Conservation (phyloP, 2,797 vertebrate species). For the Sebastes kiyomatsui region DNA sequence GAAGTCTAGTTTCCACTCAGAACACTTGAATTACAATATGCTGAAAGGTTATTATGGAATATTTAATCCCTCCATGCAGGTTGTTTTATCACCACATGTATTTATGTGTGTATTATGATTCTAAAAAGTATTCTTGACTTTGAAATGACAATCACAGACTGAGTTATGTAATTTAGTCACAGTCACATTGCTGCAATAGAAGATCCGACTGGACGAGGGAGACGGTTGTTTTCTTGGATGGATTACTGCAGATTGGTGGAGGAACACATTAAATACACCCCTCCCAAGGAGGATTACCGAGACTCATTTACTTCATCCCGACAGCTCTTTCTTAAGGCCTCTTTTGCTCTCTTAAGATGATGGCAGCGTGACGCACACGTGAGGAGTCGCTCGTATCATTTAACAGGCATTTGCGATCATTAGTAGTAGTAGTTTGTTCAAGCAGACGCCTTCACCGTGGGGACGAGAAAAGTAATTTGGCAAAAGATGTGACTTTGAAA, state of each 20-base stretch:
- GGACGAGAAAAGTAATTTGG: background rate
- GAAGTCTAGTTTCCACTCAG: too few relatives aligned
- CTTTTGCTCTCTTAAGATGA: constrained; percentile 39
- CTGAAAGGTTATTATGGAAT: too few relatives aligned
- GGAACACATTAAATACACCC: constrained; percentile 59
- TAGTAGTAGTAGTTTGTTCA: background rate
- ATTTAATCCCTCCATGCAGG: background rate
- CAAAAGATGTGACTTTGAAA: constrained; percentile 17
- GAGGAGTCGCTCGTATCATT: constrained; percentile 14
- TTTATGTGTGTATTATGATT: background rate
- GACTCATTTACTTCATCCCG: constrained; percentile 72
- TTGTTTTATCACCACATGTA: background rate
- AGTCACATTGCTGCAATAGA: constrained; percentile 20
- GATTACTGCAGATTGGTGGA: constrained; percentile 69
- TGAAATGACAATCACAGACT: background rate
- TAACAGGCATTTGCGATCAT: background rate
- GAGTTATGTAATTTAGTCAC: constrained; percentile 31
- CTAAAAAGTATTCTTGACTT: background rate
- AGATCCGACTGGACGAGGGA: constrained; percentile 30
- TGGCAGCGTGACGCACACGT: constrained; percentile 28
- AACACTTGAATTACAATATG: too few relatives aligned
- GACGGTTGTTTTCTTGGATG: constrained; percentile 43
- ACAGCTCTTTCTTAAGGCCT: constrained; percentile 56
- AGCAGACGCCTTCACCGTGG: background rate
- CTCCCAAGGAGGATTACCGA: constrained; percentile 63